These are phyloP conservation scores for Saccostrea cuccullata DNA, from an alignment of 1,140 invertebrate genomes.

Conservation along the genomic window DNA sequence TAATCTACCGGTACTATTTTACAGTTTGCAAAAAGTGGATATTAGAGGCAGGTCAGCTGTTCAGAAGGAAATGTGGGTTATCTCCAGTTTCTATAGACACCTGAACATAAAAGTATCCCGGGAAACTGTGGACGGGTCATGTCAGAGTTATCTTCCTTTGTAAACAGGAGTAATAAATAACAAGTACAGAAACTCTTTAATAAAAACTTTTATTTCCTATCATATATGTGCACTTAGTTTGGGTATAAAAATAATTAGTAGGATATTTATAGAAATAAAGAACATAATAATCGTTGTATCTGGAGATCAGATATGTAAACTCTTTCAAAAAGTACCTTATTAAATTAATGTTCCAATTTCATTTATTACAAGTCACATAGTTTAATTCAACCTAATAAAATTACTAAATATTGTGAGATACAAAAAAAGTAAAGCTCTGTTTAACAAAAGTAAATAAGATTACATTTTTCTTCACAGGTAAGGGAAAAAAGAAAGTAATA, in stretches of 20 bases:
- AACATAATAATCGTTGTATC: background rate
- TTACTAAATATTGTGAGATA: too few species aligned
- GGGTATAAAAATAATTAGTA: background rate
- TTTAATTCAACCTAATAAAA: too few species aligned
- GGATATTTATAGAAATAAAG: background rate
- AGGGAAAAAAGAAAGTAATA: background rate
- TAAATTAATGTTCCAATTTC: background rate
- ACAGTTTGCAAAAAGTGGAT: conserved; percentile 19
- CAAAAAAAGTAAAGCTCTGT: too few species aligned
- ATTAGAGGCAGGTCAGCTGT: background rate
- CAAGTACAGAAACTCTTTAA: background rate
- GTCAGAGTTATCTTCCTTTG: background rate
- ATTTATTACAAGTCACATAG: too few species aligned
- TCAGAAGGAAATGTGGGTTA: conserved; percentile 8
- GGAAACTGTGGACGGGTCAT: background rate
- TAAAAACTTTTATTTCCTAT: background rate
- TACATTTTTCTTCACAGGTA: too few species aligned
- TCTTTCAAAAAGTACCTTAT: background rate
- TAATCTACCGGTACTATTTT: background rate
- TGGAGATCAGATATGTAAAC: background rate
- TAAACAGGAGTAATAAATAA: background rate
- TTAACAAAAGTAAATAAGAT: too few species aligned
- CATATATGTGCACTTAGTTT: background rate
- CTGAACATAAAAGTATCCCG: background rate
- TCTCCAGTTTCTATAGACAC: background rate